Evolutionary conservation across 2,797 vertebrate species (phyloP), one percentile per base, ranked within the genome.

Genomic region (Vespertilio murinus): DNA sequence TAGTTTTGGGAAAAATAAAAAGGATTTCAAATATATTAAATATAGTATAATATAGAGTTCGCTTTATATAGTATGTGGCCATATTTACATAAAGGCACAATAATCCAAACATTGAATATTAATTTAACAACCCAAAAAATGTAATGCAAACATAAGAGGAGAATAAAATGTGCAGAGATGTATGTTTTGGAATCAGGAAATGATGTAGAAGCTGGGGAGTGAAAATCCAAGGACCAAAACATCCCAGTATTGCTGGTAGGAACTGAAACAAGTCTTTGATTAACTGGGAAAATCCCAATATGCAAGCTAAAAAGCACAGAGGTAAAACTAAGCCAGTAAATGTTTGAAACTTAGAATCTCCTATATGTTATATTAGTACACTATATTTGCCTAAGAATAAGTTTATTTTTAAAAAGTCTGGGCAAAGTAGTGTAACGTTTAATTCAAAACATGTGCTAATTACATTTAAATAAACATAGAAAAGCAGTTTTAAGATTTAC

Each of bases 391-490:
- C 28, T 77, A 93, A 96, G 84, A 93, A 69, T 75, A 95, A 92
- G 33, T 90, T 88, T 95, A 88, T 83, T 83, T 83, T 78, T n/a
- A 95, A 91, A 52, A 96, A 88, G 78, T 88, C 42, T 81, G 28
- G 49, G 90, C 45, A 90, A 91, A 93, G 42, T 22, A 64, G 45
- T 67, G 7, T 56, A 94, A 94, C 90, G 30, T 42, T 91, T 88
- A 85, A 96, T 74, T 87, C 59, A 91, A 91, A 95, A 73, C 33
- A 75, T 71, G 56, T 87, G 71, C 54, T 90, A 88, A 82, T 84
- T 88, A 65, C 10, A 83, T 30, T 88, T 65, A 85, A 87, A 47
- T 90, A 93, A 83, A 81, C 61, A 49, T 14, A 86, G 45, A 7
- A 65, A 96, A 93, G 30, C 33, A 59, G 33, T 49, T 94, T 92